Conservation (phyloP, 2,888 invertebrate genomes). For the Philereme transversata region DNA sequence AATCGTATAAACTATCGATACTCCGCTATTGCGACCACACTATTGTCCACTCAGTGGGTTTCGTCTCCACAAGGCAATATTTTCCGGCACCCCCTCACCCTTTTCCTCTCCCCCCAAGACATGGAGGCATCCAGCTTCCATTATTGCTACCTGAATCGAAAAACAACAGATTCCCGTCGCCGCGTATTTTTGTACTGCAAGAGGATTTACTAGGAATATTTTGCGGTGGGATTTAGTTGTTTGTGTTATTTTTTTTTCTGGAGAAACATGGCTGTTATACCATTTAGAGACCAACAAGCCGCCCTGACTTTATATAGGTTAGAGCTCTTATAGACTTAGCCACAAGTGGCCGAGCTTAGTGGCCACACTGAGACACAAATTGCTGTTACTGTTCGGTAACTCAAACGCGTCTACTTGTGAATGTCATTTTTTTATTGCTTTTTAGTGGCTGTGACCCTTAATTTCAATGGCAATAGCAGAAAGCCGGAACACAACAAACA, state of each 20-base stretch:
- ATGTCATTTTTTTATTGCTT: too few relatives aligned
- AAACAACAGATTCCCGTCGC: conserved; percentile 24
- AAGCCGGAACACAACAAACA: too few relatives aligned
- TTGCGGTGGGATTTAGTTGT: conserved; percentile 3
- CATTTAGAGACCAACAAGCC: background rate
- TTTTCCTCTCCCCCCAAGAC: conserved; percentile 20
- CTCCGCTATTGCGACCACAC: conserved; percentile 5
- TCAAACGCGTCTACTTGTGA: too few relatives aligned
- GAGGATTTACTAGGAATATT: conserved; percentile 9
- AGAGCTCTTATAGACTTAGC: too few relatives aligned
- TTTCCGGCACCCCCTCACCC: conserved; percentile 9
- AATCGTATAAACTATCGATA: too few relatives aligned
- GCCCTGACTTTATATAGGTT: too few relatives aligned
- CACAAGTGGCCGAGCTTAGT: too few relatives aligned
- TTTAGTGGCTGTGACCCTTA: too few relatives aligned
- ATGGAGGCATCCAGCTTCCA: conserved; percentile 29
- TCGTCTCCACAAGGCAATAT: conserved; percentile 38
- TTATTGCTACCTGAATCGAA: conserved; percentile 38
- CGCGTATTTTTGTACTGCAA: conserved; percentile 14
- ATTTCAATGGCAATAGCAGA: too few relatives aligned
- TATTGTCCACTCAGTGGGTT: conserved; percentile 36
- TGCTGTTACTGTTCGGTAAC: too few relatives aligned
- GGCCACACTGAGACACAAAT: too few relatives aligned
- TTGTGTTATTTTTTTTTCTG: conserved; percentile 3
- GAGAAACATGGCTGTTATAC: background rate